These are phyloP conservation scores for Rhabditoides inermis DNA, from an alignment of 2,888 invertebrate genomes.

Conservation along the genomic window DNA sequence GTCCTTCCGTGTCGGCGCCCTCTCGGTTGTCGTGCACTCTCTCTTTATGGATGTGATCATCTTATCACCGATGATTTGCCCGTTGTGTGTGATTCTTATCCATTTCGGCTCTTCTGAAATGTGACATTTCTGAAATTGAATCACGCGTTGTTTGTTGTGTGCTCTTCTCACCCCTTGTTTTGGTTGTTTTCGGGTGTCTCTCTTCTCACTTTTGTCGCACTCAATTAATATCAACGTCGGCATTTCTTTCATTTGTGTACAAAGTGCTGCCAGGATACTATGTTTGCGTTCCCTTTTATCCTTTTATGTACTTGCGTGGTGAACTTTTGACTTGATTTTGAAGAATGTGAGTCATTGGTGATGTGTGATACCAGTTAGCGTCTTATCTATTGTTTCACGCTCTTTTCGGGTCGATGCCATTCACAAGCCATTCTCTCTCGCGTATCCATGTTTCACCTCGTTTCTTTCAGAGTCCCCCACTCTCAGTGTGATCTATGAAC, in stretches of 20 bases:
- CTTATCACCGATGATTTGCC: conserved; percentile 8
- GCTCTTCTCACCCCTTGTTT: neutral
- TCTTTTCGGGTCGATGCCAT: no score
- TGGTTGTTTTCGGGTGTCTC: conserved; percentile 4
- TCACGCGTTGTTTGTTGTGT: conserved; percentile 1
- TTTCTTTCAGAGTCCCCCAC: neutral
- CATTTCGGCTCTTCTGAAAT: neutral
- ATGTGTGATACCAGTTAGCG: neutral
- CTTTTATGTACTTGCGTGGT: neutral
- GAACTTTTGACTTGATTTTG: neutral
- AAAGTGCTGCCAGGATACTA: neutral
- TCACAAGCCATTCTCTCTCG: no score
- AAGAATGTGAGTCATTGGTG: neutral
- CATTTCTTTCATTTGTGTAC: neutral
- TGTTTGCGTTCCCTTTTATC: neutral
- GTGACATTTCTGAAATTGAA: neutral
- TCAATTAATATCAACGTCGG: neutral
- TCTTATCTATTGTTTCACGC: no score
- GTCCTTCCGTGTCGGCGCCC: no score
- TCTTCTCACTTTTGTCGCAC: conserved; percentile 7
- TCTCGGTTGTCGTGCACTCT: no score
- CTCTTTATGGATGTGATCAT: no score
- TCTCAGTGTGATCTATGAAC: neutral
- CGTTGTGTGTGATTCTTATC: neutral
- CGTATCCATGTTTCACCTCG: no score